Evolutionary conservation across 2,113 vertebrate species (phyloP), one percentile per base, ranked within the genome.

Genomic region (Struthidea cinerea): DNA sequence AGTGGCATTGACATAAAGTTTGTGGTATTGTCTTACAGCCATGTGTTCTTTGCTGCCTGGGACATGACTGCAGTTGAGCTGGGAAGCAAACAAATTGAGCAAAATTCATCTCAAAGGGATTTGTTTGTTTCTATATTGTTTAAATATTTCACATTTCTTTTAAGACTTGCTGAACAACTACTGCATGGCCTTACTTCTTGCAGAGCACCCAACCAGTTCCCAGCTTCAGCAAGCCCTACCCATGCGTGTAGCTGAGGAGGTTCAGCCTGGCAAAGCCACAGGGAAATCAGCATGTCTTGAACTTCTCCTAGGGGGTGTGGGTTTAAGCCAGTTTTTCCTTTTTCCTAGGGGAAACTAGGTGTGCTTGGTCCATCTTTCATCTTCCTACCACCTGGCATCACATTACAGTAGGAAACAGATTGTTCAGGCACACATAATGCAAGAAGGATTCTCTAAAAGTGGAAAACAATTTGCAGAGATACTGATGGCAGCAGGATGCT

Each of bases 381-480:
- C 61, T 64, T 83, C 30, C 63, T 76, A 63, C 16, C 68, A 57
- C 79, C 13, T n/a, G 69, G 42, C 55, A 84, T 64, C 53, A 64
- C 26, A 64, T 52, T 84, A 21, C 32, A n/a, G 28, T 35, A 87
- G 27, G 57, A 82, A 91, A 65, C 42, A 65, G 59, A 79, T 67
- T 87, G 70, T 77, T 93, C 57, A 82, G 74, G 50, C 46, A 55
- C 52, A 59, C 8, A 2, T 56, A 57, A 85, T 42, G 63, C 53
- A 73, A 52, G 65, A 61, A 84, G 41, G 21, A 73, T 73, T 57
- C 33, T 76, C 70, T 89, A 33, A 84, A 94, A 85, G 42, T 26
- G 39, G 79, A 92, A 94, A 94, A 23, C n/a, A 53, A 57, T 85
- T 89, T 97, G 33, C 55, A 76, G 89, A 77, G 50, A 20, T 83